A percentile compares a stretch with the other conserved stretches of the same genome.
Conservation (phyloP, 2,888 invertebrate species). For the Sipha maydis region DNA sequence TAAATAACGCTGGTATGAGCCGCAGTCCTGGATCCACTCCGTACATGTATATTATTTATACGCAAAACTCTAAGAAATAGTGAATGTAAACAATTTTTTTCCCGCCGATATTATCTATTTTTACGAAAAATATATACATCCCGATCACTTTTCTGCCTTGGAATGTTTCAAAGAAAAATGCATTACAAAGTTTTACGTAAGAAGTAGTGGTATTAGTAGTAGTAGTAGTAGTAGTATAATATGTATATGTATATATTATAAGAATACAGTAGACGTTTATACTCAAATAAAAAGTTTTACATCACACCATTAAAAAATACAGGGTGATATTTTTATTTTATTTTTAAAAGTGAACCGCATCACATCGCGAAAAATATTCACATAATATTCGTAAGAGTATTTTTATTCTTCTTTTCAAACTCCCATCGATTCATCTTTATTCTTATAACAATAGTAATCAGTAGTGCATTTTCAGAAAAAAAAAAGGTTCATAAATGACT, state of each 20-base stretch:
- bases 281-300: slow-evolving; percentile 20
- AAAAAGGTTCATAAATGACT: too few species aligned
- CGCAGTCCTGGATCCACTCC: neutral
- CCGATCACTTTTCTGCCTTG: neutral
- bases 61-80: neutral
- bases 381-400: neutral
- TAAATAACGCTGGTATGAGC: neutral
- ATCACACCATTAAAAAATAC: neutral
- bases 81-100: slow-evolving; percentile 21
- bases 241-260: neutral
- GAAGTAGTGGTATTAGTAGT: too few species aligned
- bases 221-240: neutral
- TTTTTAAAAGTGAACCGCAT: neutral
- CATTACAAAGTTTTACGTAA: slow-evolving; percentile 14
- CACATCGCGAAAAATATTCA: neutral
- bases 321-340: neutral
- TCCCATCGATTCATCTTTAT: too few species aligned
- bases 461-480: too few species aligned
- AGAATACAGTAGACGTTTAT: neutral
- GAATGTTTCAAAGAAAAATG: neutral
- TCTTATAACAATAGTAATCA: too few species aligned
- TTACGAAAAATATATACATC: slow-evolving; percentile 1
- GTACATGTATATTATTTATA: neutral
- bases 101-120: neutral
- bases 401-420: too few species aligned